Evolutionary conservation across 2,113 vertebrate genomes (phyloP), one percentile per base, ranked within the genome.

Genomic region (Callipepla californica): DNA sequence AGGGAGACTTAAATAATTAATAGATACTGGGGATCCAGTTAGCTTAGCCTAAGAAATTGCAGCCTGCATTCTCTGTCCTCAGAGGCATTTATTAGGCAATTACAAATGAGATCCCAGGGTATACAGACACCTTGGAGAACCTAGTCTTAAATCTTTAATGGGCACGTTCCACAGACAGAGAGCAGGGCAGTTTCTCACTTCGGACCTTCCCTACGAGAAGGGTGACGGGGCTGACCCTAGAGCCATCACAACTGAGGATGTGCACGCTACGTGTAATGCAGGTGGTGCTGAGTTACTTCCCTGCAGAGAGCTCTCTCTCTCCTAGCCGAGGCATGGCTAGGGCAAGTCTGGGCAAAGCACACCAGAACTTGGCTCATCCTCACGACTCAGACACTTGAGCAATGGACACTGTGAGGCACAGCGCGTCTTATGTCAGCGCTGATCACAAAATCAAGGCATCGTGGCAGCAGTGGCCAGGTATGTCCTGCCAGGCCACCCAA

Each of bases 61-160:
- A 87, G 47, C 79, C 76, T 68, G 77, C 58, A 72, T 80, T 81
- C 80, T 68, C 77, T 76, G 70, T 93, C 58, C 90, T 90, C 62
- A 61, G n/a, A 76, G 48, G 53, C 47, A 73, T 76, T 80, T 89
- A 65, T 66, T 28, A 57, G 21, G 44, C 68, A 68, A n/a, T 74
- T 59, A 51, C 42, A n/a, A 25, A 65, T 44, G 51, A 88, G 69
- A 55, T 45, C 15, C 19, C 82, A 44, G 69, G 53, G 80, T 19
- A 11, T 34, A 22, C 4, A 23, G 22, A 68, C 25, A 67, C 61
- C 40, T 79, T 53, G 38, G 61, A 86, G 77, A 65, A 72, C 55
- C 11, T 40, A 15, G n/a, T 9, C 1, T 0, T 44, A 26, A 62
- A 47, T 83, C 26, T 22, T 40, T 42, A 53, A 66, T n/a, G 65